These are phyloP conservation scores for Nansenia antarctica DNA, from an alignment of 2,113 vertebrate genomes.

Conservation along the genomic window DNA sequence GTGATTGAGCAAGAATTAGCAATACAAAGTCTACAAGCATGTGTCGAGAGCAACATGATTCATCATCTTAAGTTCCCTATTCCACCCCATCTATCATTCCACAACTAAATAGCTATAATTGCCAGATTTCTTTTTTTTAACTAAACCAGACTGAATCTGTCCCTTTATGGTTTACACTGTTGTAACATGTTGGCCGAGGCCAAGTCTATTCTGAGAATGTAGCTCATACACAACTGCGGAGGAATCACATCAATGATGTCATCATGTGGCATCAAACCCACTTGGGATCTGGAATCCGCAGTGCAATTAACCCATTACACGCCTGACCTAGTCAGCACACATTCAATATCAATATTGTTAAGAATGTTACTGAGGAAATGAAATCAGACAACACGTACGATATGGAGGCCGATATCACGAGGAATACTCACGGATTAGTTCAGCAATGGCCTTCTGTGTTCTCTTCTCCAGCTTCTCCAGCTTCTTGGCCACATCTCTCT, in stretches of 20 bases:
- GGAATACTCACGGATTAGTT: conserved; percentile 87
- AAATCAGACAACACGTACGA: no score
- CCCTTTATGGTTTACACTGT: neutral
- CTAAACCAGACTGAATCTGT: neutral
- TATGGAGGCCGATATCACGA: neutral
- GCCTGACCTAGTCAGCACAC: neutral
- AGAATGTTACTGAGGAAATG: neutral
- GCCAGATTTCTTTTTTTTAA: neutral
- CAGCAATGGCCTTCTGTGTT: conserved; percentile 92
- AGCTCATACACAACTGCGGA: conserved; percentile 27
- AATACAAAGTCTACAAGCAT: no score
- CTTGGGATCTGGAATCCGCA: conserved; percentile 44
- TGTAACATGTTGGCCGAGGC: neutral
- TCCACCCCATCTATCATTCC: rapidly evolving
- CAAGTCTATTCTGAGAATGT: conserved; percentile 37
- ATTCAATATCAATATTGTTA: neutral
- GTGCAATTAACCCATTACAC: conserved; percentile 64
- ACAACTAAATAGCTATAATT: neutral
- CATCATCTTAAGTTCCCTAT: neutral
- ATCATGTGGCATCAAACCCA: conserved; percentile 37
- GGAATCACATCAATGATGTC: conserved; percentile 35
- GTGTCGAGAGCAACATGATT: no score
- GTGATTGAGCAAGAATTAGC: no score
- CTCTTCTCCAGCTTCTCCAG: conserved; percentile 94
- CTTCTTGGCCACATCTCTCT: conserved; percentile 95